phyloP scores from a whole-genome alignment of 2,888 invertebrate genomes.

The Prenolepis imparis region DNA sequence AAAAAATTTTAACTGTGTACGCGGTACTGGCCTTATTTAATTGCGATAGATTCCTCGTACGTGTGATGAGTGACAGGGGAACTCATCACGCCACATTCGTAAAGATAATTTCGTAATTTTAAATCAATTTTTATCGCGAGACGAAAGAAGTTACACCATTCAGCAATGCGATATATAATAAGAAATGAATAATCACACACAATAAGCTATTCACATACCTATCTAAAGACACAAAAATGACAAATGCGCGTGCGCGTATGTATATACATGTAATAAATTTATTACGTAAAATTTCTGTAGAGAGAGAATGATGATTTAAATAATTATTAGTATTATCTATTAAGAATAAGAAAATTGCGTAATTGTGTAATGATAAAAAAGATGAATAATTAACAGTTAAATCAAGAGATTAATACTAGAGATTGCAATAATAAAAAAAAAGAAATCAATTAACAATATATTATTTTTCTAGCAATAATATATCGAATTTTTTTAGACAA shows the following conservation, averaged over 20 bases:
- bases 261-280: conserved; percentile 4
- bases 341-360: background rate
- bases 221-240: background rate
- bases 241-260: background rate
- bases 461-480: background rate
- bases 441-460: background rate
- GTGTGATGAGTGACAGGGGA: background rate
- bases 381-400: no score
- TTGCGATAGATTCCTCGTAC: conserved; percentile 54
- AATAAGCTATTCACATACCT: background rate
- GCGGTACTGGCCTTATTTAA: conserved; percentile 43
- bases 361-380: no score
- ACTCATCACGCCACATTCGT: background rate
- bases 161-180: background rate
- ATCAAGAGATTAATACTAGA: background rate
- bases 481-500: background rate
- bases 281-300: background rate
- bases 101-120: conserved; percentile 41
- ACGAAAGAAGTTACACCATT: background rate
- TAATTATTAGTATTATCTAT: background rate
- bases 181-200: conserved; percentile 13
- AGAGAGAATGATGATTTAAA: background rate
- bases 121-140: conserved; percentile 15
- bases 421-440: background rate
- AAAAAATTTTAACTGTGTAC: conserved; percentile 65